Evolutionary conservation across 2,113 vertebrate species (phyloP).

Genomic region (Pyrgilauda ruficollis): DNA sequence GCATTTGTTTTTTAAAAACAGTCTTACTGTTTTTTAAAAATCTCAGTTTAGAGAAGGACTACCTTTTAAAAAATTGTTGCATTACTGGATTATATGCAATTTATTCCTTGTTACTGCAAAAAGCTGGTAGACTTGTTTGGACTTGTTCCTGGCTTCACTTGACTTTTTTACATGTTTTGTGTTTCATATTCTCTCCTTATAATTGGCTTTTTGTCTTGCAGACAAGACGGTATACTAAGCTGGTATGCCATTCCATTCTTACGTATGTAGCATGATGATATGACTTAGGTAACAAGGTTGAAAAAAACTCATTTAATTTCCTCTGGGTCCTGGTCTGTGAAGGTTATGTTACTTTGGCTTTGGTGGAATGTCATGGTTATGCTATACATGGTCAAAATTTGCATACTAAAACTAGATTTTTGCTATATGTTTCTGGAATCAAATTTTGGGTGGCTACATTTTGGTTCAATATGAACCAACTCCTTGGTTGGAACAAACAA

Average conservation of each 20-base stretch:
- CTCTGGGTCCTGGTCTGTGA: neutral
- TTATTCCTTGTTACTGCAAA: neutral
- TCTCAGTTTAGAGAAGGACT: neutral
- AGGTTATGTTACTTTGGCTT: neutral
- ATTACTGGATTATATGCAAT: neutral
- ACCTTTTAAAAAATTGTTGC: neutral
- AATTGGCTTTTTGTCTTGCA: neutral
- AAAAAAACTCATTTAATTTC: accelerated
- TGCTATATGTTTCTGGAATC: neutral
- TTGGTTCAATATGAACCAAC: too few species aligned
- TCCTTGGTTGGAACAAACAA: too few species aligned
- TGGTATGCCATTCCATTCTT: neutral
- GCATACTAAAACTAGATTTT: neutral
- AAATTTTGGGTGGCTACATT: neutral
- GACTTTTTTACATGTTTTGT: neutral
- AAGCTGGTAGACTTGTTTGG: neutral
- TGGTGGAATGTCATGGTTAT: neutral
- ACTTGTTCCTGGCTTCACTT: neutral
- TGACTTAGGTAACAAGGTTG: neutral
- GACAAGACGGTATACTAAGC: neutral
- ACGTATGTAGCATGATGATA: neutral
- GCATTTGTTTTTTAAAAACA: neutral
- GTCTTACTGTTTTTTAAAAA: neutral
- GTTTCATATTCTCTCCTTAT: neutral
- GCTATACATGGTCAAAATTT: neutral